Evolutionary conservation across 2,888 invertebrate species (phyloP), one percentile per base, ranked within the genome.

Genomic region (Zaprionus bogoriensis): DNA sequence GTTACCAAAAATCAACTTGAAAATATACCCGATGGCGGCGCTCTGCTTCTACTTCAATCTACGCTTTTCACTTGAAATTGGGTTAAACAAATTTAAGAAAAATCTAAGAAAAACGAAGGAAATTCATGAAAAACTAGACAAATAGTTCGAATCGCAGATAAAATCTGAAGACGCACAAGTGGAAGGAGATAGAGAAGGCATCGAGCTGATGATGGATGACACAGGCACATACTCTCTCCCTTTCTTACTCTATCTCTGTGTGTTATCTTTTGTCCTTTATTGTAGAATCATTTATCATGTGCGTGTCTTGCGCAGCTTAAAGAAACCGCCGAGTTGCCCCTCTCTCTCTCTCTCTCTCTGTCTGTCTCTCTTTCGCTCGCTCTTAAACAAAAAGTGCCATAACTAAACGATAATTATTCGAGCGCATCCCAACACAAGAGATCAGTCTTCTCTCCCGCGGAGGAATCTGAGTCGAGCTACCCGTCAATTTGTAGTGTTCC

Each of bases 251-350:
- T 10, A 19, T 20, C 58, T 42, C 65, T 44, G 46, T 41, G 17
- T 46, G 22, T 59, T 25, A 27, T 50, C 53, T 48, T 67, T 57
- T 44, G 22, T 55, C 45, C 47, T 60, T 51, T 63, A 87, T 88
- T 88, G 88, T 84, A 81, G 83, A 82, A 77, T 84, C 87, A 88
- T 87, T 87, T 84, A 87, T 87, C 85, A 88, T 80, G 74, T 76
- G 79, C 85, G 74, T 79, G 84, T 69, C 67, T 54, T 47, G 38
- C 47, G 54, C 22, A 4, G 38, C 28, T 45, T 27, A 28, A 20
- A 70, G 55, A 58, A 62, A 60, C 51, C 30, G 2, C 5, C 2
- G n/a, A 28, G 28, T n/a, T n/a, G n/a, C n/a, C n/a, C n/a, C n/a
- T n/a, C n/a, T n/a, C n/a, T n/a, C n/a, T n/a, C n/a, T n/a, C n/a